A percentile compares a stretch with the other conserved stretches of the same genome.
Evolutionary conservation across 2,113 vertebrate genomes (phyloP).

Genomic region (Platycercus adscitus): DNA sequence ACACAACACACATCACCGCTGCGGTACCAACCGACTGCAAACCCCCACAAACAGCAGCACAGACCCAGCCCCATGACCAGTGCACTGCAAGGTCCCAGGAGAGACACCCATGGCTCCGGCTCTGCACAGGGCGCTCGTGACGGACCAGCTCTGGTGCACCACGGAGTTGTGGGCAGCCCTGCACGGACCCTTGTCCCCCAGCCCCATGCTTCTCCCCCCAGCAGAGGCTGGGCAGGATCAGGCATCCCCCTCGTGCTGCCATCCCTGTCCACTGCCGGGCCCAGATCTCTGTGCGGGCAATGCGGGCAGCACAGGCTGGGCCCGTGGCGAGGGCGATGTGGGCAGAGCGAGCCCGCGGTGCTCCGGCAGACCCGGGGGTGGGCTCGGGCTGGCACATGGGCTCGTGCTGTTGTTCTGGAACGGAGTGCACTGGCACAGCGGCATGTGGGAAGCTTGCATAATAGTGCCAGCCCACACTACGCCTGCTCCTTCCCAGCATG

Average conservation of each 20-base stretch:
- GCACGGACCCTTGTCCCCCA: not conserved
- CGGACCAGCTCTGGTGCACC: fast-evolving
- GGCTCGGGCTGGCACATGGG: slow-evolving; percentile 45
- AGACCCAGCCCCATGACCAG: not conserved
- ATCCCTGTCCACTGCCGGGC: not conserved
- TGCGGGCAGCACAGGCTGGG: not conserved
- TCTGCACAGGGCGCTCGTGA: fast-evolving
- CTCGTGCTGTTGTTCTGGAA: slow-evolving; percentile 58
- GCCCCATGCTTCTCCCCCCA: fast-evolving
- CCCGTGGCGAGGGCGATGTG: fast-evolving
- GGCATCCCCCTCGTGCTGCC: fast-evolving
- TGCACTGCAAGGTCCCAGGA: fast-evolving
- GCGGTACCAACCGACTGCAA: fast-evolving
- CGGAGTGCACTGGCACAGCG: slow-evolving; percentile 49
- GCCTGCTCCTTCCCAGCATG: slow-evolving; percentile 59
- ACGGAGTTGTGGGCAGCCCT: fast-evolving
- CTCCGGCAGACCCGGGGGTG: slow-evolving; percentile 51
- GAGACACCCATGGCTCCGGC: not conserved
- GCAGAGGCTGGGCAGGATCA: not conserved
- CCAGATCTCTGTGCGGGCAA: not conserved
- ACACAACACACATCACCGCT: fast-evolving
- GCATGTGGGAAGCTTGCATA: slow-evolving; percentile 68
- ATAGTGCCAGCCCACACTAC: slow-evolving; percentile 63
- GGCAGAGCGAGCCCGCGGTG: not conserved
- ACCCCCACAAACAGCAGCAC: not conserved